Evolutionary conservation across 2,113 vertebrate genomes (phyloP).

Genomic region (Colistium nudipinnis): DNA sequence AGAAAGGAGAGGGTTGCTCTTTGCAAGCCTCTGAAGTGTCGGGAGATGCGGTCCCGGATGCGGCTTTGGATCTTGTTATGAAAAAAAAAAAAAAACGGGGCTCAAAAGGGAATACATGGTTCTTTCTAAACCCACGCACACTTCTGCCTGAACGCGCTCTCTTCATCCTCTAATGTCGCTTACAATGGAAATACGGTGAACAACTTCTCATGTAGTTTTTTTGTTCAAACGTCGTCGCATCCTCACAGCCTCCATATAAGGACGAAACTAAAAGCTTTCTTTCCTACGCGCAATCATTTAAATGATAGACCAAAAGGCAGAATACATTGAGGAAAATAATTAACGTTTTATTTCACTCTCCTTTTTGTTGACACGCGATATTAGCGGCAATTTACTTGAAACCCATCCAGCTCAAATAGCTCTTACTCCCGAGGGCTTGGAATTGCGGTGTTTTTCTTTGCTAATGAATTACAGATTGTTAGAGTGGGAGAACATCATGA

Average conservation of each 20-base stretch:
- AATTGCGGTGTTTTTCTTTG: constrained; percentile 13
- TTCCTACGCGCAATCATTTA: not conserved
- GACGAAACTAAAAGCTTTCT: not conserved
- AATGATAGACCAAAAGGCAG: not conserved
- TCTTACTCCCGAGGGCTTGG: constrained; percentile 13
- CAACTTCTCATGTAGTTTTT: not conserved
- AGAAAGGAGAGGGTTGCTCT: constrained; percentile 56
- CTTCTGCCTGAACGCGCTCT: constrained; percentile 45
- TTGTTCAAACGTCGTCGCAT: not conserved
- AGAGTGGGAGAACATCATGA: constrained; percentile 27
- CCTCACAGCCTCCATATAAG: not conserved
- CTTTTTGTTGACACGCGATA: constrained; percentile 1
- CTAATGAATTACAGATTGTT: constrained; percentile 38
- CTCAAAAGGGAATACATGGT: constrained; percentile 43
- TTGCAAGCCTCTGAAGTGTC: constrained; percentile 68
- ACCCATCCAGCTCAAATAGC: constrained; percentile 13
- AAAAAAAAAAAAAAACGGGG: constrained; percentile 29
- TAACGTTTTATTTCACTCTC: not conserved
- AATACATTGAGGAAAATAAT: not conserved
- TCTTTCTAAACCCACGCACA: constrained; percentile 51
- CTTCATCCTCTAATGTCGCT: constrained; percentile 31
- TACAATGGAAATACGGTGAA: constrained; percentile 22
- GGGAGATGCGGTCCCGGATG: constrained; percentile 65
- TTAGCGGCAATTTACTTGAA: constrained; percentile 16
- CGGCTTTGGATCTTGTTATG: constrained; percentile 69